phyloP scores from a whole-genome alignment of 2,888 invertebrate genomes.

The Diarsia mendica region DNA sequence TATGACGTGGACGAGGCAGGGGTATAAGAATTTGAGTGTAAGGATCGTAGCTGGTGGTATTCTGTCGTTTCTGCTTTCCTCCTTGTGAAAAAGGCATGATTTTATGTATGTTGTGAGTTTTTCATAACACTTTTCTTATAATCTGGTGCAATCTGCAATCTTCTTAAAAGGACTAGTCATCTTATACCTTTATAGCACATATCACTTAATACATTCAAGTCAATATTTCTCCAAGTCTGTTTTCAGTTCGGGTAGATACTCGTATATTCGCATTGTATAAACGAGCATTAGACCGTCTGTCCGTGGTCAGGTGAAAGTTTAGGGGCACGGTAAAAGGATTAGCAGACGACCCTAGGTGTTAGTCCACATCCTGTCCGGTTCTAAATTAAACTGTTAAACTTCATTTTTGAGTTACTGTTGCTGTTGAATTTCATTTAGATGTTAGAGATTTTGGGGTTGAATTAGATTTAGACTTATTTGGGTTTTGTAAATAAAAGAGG shows the following conservation, averaged over 20 bases:
- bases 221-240: constrained; percentile 4
- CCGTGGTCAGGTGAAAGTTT: constrained; percentile 82
- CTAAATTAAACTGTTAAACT: constrained; percentile 67
- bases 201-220: constrained; percentile 1
- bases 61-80: too few species aligned
- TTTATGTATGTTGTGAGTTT: too few species aligned
- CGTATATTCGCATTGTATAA: constrained; percentile 74
- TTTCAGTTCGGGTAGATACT: constrained; percentile 19
- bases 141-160: too few species aligned
- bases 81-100: too few species aligned
- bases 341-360: constrained; percentile 75
- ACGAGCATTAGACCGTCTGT: constrained; percentile 78
- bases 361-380: constrained; percentile 68
- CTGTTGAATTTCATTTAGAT: constrained; percentile 46
- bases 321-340: constrained; percentile 77
- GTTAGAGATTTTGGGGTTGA: constrained; percentile 11
- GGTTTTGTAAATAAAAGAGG: background rate
- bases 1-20: too few species aligned
- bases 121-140: too few species aligned
- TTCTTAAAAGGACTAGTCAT: too few species aligned
- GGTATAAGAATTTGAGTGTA: too few species aligned
- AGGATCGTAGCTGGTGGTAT: too few species aligned
- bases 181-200: too few species aligned
- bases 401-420: constrained; percentile 64
- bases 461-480: background rate